Base-by-base conservation (phyloP, 2,113 vertebrate genomes). In the Gnathonemus echidnorhynchus region DNA sequence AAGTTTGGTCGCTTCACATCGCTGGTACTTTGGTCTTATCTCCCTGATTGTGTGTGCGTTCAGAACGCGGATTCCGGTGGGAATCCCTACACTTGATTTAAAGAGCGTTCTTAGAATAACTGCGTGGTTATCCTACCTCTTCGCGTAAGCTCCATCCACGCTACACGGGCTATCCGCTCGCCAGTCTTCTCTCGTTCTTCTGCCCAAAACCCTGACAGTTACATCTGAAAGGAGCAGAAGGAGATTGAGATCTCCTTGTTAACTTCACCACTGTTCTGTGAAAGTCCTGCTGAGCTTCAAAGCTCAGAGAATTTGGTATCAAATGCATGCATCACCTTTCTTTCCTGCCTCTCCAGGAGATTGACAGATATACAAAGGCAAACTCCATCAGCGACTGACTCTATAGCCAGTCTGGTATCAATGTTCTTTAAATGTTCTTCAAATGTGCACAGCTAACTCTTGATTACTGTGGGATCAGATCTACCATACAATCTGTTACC, bases 271-370 rank as follows among this genome's bases (percentile, higher is more conserved):
- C 80, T 62, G 88, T 91, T 89, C 88, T 91, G 84, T 87, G 83
- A 91, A 89, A 85, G 89, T 84, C 87, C 90, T 92, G 88, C 87
- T 35, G 62, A 89, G 89, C 92, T 91, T 93, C 93, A 93, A 92
- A 93, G 91, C 11, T 1, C 7, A 1, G 6, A 58, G 58, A 39
- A 19, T n/a, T 21, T 31, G 89, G 80, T 91, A 93, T 93, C 92
- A n/a, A 58, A 86, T 39, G 66, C 80, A 86, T 83, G 35, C 77
- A 90, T 92, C 90, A 84, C 88, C 85, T 89, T 86, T 86, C 52
- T 89, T 91, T 87, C 77, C 53, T 90, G 90, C 92, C 91, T 93
- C 89, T 56, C 88, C 87, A 89, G 91, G 91, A 92, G 86, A 88
- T 88, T 50, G 50, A 50, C 39, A 48, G 89, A 90, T 91, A 85